Base-by-base conservation (phyloP, 2,797 vertebrate genomes). In the Bucorvus abyssinicus region DNA sequence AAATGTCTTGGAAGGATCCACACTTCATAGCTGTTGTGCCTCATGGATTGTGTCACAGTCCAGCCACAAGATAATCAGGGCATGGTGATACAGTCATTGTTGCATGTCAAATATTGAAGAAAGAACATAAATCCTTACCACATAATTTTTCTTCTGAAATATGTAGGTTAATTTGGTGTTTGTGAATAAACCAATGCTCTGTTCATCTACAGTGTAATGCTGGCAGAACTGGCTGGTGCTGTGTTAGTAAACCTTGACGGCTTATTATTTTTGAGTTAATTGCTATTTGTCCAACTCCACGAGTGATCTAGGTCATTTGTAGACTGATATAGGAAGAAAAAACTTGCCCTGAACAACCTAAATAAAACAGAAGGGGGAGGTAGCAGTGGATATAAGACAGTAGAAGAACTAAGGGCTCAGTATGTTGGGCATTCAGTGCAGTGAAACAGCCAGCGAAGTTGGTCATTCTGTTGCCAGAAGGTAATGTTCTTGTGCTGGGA, bases 1-100 rank as follows among this genome's bases (percentile, higher is more conserved):
- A 90, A 96, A 93, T 76, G 6, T 74, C 92, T 88, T 81, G 3
- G 74, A 84, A 82, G 74, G 45, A 84, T 44, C 56, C 76, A 75
- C n/a, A 68, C 87, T 90, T 81, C 84, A 67, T 86, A 88, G 49
- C 23, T 5, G 8, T 90, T 93, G 27, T 82, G 85, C 85, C 95
- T 70, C 0, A 0, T 75, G 61, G 67, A 71, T 59, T 71, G 26
- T 65, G 50, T 89, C 84, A 60, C 36, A 79, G 84, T 79, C 93
- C 68, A 84, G 52, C 85, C 91, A 71, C 71, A 89, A 93, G 52
- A 42, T 49, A 79, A 36, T 84, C 38, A 88, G 22, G 23, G 30
- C 30, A 63, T 10, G 9, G 55, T 42, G 56, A 77, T 52, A 61
- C 56, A 84, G 82, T 69, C 50, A 42, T 12, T 36, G 18, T 32